A percentile compares a stretch with the other conserved stretches of the same genome.
phyloP scores from a whole-genome alignment of 2,797 vertebrate species.

The Gadopsis marmoratus region DNA sequence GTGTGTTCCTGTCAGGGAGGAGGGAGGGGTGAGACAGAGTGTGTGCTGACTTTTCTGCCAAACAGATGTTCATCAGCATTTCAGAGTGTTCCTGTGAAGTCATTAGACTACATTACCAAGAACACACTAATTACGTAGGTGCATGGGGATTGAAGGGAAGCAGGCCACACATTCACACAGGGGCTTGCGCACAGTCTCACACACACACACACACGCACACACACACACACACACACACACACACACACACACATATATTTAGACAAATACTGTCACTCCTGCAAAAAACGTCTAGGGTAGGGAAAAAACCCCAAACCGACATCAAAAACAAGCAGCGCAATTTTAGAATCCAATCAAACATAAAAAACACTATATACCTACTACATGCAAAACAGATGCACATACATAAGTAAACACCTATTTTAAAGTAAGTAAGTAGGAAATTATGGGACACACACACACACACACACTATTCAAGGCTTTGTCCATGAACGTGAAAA shows the following conservation, averaged over 20 bases:
- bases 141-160: slow-evolving; percentile 49
- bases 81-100: slow-evolving; percentile 79
- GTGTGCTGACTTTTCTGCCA: slow-evolving; percentile 60
- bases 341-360: slow-evolving; percentile 8
- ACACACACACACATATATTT: neutral
- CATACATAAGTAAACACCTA: slow-evolving; percentile 7
- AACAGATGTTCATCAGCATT: slow-evolving; percentile 85
- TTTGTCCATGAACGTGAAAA: slow-evolving; percentile 10
- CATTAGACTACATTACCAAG: slow-evolving; percentile 78
- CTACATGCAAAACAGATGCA: slow-evolving; percentile 35
- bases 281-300: slow-evolving; percentile 8
- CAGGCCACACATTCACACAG: slow-evolving; percentile 12
- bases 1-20: slow-evolving; percentile 23
- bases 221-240: neutral
- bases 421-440: slow-evolving; percentile 10
- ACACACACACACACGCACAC: slow-evolving; percentile 4
- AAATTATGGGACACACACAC: neutral
- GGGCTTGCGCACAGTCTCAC: slow-evolving; percentile 1
- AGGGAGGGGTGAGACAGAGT: neutral
- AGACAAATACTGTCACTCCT: slow-evolving; percentile 7
- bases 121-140: slow-evolving; percentile 76
- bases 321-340: slow-evolving; percentile 3
- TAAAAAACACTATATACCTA: neutral
- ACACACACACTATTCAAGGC: neutral
- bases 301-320: neutral